Base-by-base conservation (phyloP, 2,888 invertebrate species). In the Eulithis testata region DNA sequence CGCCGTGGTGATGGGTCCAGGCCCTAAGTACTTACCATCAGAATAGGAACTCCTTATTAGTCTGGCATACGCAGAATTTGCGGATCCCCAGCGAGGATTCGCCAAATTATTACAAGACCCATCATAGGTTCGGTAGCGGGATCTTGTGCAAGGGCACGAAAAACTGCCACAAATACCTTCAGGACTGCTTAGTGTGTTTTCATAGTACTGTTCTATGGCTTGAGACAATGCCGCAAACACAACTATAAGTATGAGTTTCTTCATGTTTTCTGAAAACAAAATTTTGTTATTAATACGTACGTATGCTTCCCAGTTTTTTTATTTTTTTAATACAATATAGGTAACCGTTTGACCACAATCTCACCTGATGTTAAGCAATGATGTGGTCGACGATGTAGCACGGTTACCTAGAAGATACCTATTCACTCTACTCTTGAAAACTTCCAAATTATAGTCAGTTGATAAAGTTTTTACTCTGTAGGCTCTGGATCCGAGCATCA, bases 41-140 rank as follows among this genome's bases (percentile, higher is more conserved):
- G 52, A 59, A 31, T 68, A 68, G 1, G 59, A 65, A 14, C 59
- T 44, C 8, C n/a, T 6, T 9, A 57, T 6, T 0, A 68, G 31
- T 55, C 68, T 62, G n/a, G 27, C 59, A 11, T 68, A 68, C 1
- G 58, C 45, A 11, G 50, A 44, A 50, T 12, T 31, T 0, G 65
- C 36, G 7, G 56, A 21, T 12, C 62, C 68, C 68, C 68, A 68
- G 7, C 21, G 36, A 4, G 65, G 62, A 36, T 65, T 43, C 3
- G 11, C 4, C 50, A 65, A 43, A n/a, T 68, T 68, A 12, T 68
- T 68, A 50, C 62, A 65, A 27, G 62, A 60, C 0, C 68, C 68
- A 27, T 68, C 68, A 12, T 49, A 60, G 37, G 51, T 68, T 5
- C 68, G 51, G 53, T 63, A 68, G 3, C 14, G 47, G 6, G 67